Conservation (phyloP, 2,797 vertebrate species). For the Poecilia gillii region DNA sequence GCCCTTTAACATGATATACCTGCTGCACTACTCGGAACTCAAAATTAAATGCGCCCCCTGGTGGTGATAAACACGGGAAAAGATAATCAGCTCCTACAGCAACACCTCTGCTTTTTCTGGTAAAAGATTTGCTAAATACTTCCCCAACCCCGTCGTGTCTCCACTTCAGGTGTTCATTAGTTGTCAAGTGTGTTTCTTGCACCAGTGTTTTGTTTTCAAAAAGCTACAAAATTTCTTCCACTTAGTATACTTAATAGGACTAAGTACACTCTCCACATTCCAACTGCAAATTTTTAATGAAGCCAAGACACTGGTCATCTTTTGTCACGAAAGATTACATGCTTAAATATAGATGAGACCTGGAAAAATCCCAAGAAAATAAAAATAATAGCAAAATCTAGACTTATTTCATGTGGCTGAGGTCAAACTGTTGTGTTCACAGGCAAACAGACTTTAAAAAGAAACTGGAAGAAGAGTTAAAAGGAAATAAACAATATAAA, state of each 20-base stretch:
- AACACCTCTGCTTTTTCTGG: background rate
- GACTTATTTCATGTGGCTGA: no score
- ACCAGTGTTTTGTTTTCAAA: background rate
- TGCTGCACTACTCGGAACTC: background rate
- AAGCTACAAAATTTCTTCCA: background rate
- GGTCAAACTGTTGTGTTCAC: no score
- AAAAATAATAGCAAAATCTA: no score
- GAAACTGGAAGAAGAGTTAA: no score
- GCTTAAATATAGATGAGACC: background rate
- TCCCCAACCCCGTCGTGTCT: background rate
- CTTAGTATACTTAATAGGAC: background rate
- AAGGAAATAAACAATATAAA: no score
- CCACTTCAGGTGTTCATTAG: background rate
- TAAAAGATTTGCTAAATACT: background rate
- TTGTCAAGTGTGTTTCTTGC: background rate
- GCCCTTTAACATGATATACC: background rate
- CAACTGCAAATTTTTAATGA: background rate
- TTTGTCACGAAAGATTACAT: background rate
- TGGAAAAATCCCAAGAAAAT: background rate
- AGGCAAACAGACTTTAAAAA: no score
- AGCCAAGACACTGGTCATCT: background rate
- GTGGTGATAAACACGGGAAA: no score
- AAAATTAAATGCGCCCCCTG: no score
- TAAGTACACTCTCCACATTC: background rate
- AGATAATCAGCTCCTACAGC: no score